Percentiles rank a stretch among this genome's conserved stretches.
phyloP scores from a whole-genome alignment of 2,888 invertebrate species.

The Dynastes hyllus region DNA sequence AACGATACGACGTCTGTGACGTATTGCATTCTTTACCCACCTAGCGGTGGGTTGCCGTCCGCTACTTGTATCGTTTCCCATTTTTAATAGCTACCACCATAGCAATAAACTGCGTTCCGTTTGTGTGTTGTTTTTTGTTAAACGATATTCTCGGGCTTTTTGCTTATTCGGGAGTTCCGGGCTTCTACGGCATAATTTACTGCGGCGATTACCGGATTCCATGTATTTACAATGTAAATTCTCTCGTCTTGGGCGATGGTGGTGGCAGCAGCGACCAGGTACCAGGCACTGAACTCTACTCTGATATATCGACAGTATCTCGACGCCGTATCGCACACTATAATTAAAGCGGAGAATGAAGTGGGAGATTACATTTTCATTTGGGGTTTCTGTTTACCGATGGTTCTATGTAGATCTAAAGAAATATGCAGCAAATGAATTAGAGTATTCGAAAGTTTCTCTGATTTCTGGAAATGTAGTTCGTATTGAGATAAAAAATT shows the following conservation, averaged over 20 bases:
- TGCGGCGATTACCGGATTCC: constrained; percentile 25
- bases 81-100: constrained; percentile 36
- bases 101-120: constrained; percentile 18
- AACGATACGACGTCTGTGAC: constrained; percentile 2
- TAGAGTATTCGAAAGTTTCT: too few relatives aligned
- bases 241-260: not conserved
- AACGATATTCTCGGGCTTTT: constrained; percentile 15
- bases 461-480: too few relatives aligned
- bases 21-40: constrained; percentile 2
- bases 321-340: constrained; percentile 19
- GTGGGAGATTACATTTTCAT: not conserved
- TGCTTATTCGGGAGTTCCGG: constrained; percentile 29
- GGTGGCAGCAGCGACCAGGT: constrained; percentile 18
- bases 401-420: too few relatives aligned
- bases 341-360: constrained; percentile 10
- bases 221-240: constrained; percentile 35
- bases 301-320: constrained; percentile 26
- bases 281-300: constrained; percentile 30
- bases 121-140: not conserved
- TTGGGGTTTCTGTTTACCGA: not conserved
- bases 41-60: not conserved
- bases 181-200: constrained; percentile 26
- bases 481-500: too few relatives aligned
- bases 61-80: not conserved
- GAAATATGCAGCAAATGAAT: too few relatives aligned